Base-by-base conservation (phyloP, 1,140 invertebrate species). In the Calephelis nemesis region DNA sequence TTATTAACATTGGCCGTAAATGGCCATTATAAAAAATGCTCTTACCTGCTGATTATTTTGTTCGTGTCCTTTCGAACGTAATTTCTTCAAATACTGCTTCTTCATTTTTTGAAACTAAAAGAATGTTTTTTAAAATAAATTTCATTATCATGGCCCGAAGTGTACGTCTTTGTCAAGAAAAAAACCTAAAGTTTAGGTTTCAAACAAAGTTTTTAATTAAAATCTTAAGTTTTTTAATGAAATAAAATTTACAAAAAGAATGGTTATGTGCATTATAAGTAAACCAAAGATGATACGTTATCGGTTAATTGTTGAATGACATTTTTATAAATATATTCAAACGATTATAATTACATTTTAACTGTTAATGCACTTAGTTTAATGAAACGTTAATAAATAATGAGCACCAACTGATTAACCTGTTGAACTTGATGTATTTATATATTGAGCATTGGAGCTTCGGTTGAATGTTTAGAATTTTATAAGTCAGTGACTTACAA, bases 281-380 rank as follows among this genome's bases (percentile, higher is more conserved):
- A 67, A 67, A 73, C 72, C 72, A 73, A 73, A 73, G 72, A 73
- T 69, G 71, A 73, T 73, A 70, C 67, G 70, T 73, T 70, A 73
- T 73, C 68, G 67, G 65, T 70, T 70, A 73, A 71, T 70, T 68
- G 50, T 73, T 69, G 68, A 70, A 73, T 71, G 62, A 42, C 47
- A 64, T 19, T 64, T 64, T 64, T 64, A 45, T 47, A 15, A 64
- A 48, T 64, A 30, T 54, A 45, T 45, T 45, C 19, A 19, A 39
- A 39, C 39, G 39, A 58, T 58, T 58, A 9, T 58, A 58, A 58
- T 58, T 58, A 58, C 30, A 58, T 58, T 58, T 39, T 58, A 45
- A 58, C 54, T 58, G 54, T 58, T 39, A 58, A 9, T 45, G 42
- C 54, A n/a, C 30, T 39, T 58, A 58, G 30, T 58, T 40, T 39